Conservation (phyloP, 2,888 invertebrate genomes). For the Tipula unca region DNA sequence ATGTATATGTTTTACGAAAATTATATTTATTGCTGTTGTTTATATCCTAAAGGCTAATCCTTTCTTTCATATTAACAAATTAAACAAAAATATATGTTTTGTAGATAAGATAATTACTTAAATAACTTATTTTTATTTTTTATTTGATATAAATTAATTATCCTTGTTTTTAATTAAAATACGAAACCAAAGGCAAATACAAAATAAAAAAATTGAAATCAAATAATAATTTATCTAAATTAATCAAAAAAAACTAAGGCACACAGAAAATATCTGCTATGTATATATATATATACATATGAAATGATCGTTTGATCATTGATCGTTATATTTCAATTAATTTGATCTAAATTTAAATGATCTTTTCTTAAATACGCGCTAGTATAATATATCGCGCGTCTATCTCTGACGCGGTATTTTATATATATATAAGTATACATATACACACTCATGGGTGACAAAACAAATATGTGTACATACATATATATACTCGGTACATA, state of each 20-base stretch:
- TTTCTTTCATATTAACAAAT: background rate
- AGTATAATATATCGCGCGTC: background rate
- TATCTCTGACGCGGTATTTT: background rate
- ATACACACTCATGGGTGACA: background rate
- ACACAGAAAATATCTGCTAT: background rate
- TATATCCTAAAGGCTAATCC: background rate
- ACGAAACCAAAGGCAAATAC: background rate
- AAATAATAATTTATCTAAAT: slow-evolving; percentile 14
- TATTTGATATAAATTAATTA: background rate
- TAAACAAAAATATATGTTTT: background rate
- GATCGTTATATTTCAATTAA: slow-evolving; percentile 14
- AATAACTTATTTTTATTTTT: background rate
- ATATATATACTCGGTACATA: background rate
- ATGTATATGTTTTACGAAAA: background rate
- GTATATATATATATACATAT: no score
- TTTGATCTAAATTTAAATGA: slow-evolving; percentile 14
- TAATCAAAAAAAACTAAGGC: background rate
- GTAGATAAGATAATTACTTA: background rate
- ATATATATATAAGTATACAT: background rate
- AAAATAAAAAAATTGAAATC: background rate
- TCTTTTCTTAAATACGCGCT: background rate
- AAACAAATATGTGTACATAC: background rate
- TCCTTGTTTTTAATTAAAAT: slow-evolving; percentile 2
- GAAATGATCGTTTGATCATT: slow-evolving; percentile 4
- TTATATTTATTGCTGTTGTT: background rate